Conservation (phyloP, 2,113 vertebrate species). For the Rhizomys pruinosus region DNA sequence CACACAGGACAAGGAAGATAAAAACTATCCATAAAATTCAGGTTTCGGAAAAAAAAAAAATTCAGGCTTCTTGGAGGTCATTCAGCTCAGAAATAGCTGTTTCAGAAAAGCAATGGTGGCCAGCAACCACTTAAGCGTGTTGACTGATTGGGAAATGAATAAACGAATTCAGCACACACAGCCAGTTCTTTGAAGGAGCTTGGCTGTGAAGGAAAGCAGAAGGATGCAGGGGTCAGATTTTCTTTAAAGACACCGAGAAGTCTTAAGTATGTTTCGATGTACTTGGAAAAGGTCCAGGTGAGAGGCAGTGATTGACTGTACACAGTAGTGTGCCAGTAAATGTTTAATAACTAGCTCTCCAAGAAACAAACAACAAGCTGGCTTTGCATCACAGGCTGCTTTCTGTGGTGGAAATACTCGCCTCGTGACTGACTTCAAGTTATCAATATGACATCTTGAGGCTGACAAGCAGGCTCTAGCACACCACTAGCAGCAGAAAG, state of each 20-base stretch:
- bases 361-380: not conserved
- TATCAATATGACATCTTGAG: not conserved
- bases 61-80: not conserved
- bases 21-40: not conserved
- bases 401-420: conserved; percentile 29
- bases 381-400: not conserved
- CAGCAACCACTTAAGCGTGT: not conserved
- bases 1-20: not conserved
- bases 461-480: not conserved
- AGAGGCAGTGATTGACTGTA: conserved; percentile 24
- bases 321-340: not conserved
- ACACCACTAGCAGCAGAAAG: not conserved
- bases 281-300: conserved; percentile 13
- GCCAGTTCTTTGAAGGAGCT: not conserved
- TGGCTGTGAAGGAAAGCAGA: conserved; percentile 22
- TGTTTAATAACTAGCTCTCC: conserved; percentile 38
- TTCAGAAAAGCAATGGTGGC: not conserved
- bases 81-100: not conserved
- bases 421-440: not conserved
- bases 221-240: not conserved
- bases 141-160: conserved; percentile 25
- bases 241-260: conserved; percentile 24
- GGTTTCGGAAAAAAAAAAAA: conserved; percentile 5
- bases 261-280: not conserved
- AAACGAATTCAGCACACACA: not conserved